phyloP scores from a whole-genome alignment of 2,888 invertebrate species.

The Spilarctia lutea region DNA sequence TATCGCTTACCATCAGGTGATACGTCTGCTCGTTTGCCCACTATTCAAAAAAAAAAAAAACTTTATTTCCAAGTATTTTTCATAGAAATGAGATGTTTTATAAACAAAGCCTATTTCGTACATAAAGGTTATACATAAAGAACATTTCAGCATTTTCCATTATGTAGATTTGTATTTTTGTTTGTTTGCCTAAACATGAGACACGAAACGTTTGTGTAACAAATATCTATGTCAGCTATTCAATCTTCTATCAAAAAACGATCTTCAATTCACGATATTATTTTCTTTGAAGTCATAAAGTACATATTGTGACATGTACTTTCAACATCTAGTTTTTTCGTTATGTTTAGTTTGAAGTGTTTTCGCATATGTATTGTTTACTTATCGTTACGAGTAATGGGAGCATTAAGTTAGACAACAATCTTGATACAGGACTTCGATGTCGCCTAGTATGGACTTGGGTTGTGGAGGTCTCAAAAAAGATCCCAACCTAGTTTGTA shows the following conservation, averaged over 20 bases:
- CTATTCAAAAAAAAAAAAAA: too few species aligned
- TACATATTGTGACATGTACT: not conserved
- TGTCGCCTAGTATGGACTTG: too few species aligned
- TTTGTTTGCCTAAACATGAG: conserved; percentile 8
- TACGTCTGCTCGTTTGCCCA: too few species aligned
- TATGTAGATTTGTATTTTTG: conserved; percentile 1
- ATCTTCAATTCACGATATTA: conserved; percentile 5
- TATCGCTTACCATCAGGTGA: too few species aligned
- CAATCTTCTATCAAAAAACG: conserved; percentile 8
- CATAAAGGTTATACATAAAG: not conserved
- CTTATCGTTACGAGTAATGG: not conserved
- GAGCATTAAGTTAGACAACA: too few species aligned
- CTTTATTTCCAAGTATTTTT: not conserved
- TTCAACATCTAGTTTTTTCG: not conserved
- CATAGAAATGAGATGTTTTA: not conserved
- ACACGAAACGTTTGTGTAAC: conserved; percentile 4
- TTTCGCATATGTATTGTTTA: not conserved
- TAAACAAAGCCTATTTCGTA: not conserved
- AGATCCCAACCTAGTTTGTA: too few species aligned
- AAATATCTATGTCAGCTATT: conserved; percentile 7
- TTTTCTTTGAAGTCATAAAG: conserved; percentile 5
- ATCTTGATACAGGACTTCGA: too few species aligned
- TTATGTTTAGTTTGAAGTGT: not conserved
- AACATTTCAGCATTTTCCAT: not conserved
- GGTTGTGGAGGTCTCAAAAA: too few species aligned